Base-by-base conservation (phyloP, 1,140 invertebrate genomes). In the Chymomyza costata region DNA sequence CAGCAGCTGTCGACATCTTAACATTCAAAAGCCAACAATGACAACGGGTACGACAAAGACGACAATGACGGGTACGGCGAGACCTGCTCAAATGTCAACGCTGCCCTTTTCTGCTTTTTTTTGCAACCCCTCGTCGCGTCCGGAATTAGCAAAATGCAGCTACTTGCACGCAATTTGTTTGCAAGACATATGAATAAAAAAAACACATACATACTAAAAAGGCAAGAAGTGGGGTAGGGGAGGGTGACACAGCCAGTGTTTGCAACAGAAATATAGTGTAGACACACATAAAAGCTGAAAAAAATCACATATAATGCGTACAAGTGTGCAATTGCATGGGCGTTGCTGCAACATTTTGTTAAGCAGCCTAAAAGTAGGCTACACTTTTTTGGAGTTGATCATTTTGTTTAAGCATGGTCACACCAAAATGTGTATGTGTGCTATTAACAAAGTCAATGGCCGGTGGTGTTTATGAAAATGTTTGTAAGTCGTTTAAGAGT, bases 1-100 rank as follows among this genome's bases (percentile, higher is more conserved):
- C 60, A 55, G 64, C 68, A 71, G 68, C 68, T 73, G 68, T 73
- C 68, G 68, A 73, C 68, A 73, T 73, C 68, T 73, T 73, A 73
- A 73, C 68, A 73, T 73, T 73, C 67, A 73, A 73, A 73, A 73
- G 68, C 68, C 68, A 73, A 67, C 68, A 73, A 73, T 73, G 68
- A 67, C 63, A 73, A 66, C 69, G 67, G 48, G 46, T 21, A 18
- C 50, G 39, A 41, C n/a, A 19, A 19, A 18, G 39, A 49, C 30
- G 49, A 18, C 19, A n/a, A 21, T 6, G 19, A 25, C 19, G 35
- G 52, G 32, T 25, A 48, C 38, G 32, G 43, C 43, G 37, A 49
- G 50, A 66, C 45, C 62, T 58, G 57, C 50, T 66, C 58, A 49
- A 71, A 73, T 59, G 67, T 73, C 67, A 71, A 44, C 50, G 58